These are phyloP conservation scores for Hippocampus barbouri DNA, from an alignment of 2,113 vertebrate genomes.

Conservation along the genomic window DNA sequence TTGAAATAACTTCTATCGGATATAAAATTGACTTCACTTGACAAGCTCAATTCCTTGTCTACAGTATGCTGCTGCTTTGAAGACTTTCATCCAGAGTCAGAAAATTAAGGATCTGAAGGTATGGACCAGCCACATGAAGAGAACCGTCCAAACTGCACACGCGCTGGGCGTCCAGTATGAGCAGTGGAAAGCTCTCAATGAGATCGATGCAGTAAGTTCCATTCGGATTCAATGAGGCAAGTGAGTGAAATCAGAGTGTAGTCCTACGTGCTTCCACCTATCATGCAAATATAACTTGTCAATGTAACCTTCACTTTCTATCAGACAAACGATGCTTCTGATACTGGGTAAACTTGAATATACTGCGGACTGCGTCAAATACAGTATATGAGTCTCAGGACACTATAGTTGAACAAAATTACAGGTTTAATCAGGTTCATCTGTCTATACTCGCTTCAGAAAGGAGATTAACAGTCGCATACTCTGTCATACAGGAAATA, in stretches of 20 bases:
- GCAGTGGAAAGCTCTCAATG: slow-evolving; percentile 92
- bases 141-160: slow-evolving; percentile 86
- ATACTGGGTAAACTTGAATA: too few species aligned
- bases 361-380: too few species aligned
- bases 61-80: slow-evolving; percentile 79
- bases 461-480: too few species aligned
- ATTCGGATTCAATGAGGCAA: not conserved
- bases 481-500: not conserved
- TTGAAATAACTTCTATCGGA: too few species aligned
- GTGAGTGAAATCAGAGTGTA: not conserved
- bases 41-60: not conserved
- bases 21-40: not conserved
- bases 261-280: too few species aligned
- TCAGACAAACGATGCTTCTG: too few species aligned
- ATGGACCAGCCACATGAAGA: slow-evolving; percentile 89
- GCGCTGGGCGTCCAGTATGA: slow-evolving; percentile 81
- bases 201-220: slow-evolving; percentile 83
- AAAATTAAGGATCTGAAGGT: slow-evolving; percentile 81
- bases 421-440: too few species aligned
- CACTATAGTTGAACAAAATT: too few species aligned
- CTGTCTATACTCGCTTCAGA: too few species aligned
- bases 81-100: slow-evolving; percentile 78
- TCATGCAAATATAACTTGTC: too few species aligned
- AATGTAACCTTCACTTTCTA: too few species aligned
- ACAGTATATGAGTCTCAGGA: too few species aligned